Base-by-base conservation (phyloP, 2,888 invertebrate genomes). In the Leptinotarsa peninsularis region DNA sequence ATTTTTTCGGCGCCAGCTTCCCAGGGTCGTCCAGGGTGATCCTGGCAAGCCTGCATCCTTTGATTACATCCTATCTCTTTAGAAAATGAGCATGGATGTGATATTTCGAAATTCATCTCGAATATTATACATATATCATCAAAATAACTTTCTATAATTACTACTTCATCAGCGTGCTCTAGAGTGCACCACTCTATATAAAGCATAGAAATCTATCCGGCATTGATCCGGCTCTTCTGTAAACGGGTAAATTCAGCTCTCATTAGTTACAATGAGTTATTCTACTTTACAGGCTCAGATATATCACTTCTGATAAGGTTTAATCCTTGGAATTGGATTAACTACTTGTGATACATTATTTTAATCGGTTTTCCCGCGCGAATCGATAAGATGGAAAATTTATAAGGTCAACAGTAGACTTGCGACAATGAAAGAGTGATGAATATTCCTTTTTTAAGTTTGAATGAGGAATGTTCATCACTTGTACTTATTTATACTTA, bases 301-400 rank as follows among this genome's bases (percentile, higher is more conserved):
- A 58, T 23, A 58, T 58, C 58, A 58, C 58, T 58, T 15, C 21
- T 27, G 58, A 58, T 58, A 58, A 58, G 4, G 58, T 15, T 23
- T 58, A 58, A 58, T 23, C 58, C 58, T 58, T 58, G 4, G 23
- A 23, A 58, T 23, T 4, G 10, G 21, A 58, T 58, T 14, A 58
- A 58, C 58, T 27, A 58, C 58, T 58, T 13, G 52, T 52, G 52
- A 52, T 52, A 52, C 52, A 52, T 52, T 52, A 18, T 27, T 58
- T 58, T 4, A 58, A 27, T 15, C 23, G 1, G 18, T 21, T 15
- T 58, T 58, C 23, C 15, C 4, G 23, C 58, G 4, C 4, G 14
- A 58, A 58, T 23, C 58, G 58, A 58, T 58, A 21, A 27, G 13
- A 23, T 52, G 23, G 23, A 23, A 58, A 15, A 58, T 58, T 58